Evolutionary conservation across 2,797 vertebrate genomes (phyloP), one percentile per base, ranked within the genome.

Genomic region (Typhlichthys subterraneus): DNA sequence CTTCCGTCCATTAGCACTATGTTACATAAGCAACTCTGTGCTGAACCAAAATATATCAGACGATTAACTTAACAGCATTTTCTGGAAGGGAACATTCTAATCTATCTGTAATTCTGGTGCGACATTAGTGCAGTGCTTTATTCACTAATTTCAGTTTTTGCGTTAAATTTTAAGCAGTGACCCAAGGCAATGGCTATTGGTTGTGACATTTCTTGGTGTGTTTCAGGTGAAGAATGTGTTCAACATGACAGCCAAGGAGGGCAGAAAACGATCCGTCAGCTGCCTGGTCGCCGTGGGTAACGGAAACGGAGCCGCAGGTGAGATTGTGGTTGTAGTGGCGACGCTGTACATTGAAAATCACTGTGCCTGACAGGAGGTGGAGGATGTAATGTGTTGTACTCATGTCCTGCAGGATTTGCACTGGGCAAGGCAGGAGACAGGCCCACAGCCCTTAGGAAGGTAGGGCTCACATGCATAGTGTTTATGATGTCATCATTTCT

Each of bases 201-300:
- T 12, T 52, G 62, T 57, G n/a, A 55, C 48, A 10, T 57, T 59
- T 69, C 7, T 75, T 15, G 5, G 57, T 71, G 52, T 69, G 52
- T 83, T 83, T 33, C 73, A 99, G 98, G 83, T 99, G 71, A 98
- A 95, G 90, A 95, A 72, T 55, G 98, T 99, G 55, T 98, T 96
- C 77, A 95, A 93, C 79, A 99, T 99, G 96, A 99, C 95, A 0
- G 95, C 94, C 54, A 99, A 94, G 63, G 98, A 99, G 66, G 97
- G 98, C 81, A 93, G 97, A 67, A 98, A 92, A 82, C 94, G 88
- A 59, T 94, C 95, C 0, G 45, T 95, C 42, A 96, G 96, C 66
- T 95, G 93, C 66, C 86, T 99, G 73, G 97, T 99, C 0, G 97
- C 83, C 0, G 90, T 97, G 65, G 98, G 98, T 45, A 99, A 99